Evolutionary conservation across 2,113 vertebrate genomes (phyloP), one percentile per base, ranked within the genome.

Genomic region (Thomomys bottae): DNA sequence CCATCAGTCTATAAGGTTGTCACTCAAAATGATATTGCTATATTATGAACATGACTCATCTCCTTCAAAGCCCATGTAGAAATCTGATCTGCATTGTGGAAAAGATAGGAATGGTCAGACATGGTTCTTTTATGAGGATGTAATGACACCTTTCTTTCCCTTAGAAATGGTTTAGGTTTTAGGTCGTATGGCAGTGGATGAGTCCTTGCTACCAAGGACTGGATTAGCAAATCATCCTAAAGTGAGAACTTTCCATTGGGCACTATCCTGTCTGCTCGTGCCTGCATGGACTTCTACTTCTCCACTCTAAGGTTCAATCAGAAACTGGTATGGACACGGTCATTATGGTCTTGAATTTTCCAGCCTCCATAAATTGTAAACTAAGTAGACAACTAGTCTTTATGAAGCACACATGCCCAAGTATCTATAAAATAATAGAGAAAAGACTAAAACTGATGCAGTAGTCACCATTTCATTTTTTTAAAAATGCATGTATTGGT

Each of bases 381-480:
- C 28, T 18, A 83, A 67, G 18, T 57, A 23, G 21, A 24, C 9
- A 8, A 34, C 10, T 79, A 15, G 14, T 54, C 40, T 89, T 80
- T 28, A 26, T 21, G 63, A 71, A 70, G 45, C 21, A 36, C 20
- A 4, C 8, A 21, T 5, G 36, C 8, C 63, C 20, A 20, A 7
- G 8, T 77, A 67, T 24, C 66, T 32, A 2, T 38, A 12, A 63
- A 63, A 15, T 5, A 20, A n/a, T 36, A 63, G n/a, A 23, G 1
- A 17, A 12, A 45, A 84, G 10, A 45, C 26, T 61, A 61, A 72
- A 34, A 64, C 2, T 32, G 36, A n/a, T 42, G 70, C 1, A 32
- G 68, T 72, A 20, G 8, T n/a, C 38, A 93, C 42, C 12, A 67
- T 75, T 91, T 92, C n/a, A 63, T 40, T 49, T 36, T 88, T 28